phyloP scores from a whole-genome alignment of 2,113 vertebrate genomes.

The Aix galericulata region DNA sequence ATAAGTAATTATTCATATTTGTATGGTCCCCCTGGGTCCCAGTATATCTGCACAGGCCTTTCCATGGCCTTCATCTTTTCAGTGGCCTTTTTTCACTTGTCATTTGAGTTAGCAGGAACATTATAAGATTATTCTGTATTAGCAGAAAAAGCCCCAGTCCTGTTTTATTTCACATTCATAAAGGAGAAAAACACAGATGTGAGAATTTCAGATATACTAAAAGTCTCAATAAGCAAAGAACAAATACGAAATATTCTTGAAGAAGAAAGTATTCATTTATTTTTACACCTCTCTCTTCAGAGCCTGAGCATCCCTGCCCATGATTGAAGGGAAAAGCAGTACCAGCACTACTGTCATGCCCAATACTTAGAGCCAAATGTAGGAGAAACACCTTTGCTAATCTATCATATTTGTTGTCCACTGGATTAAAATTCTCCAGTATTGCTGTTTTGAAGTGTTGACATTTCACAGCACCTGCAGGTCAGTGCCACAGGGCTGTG shows the following conservation, averaged over 20 bases:
- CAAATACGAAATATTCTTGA: background rate
- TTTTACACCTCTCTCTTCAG: background rate
- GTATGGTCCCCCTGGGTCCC: accelerated
- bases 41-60: background rate
- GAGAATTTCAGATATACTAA: background rate
- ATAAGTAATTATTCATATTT: background rate
- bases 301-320: background rate
- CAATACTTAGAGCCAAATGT: background rate
- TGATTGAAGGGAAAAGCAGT: background rate
- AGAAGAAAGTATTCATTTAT: background rate
- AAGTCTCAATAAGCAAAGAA: background rate
- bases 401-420: background rate
- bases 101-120: background rate
- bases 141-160: background rate
- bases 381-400: background rate
- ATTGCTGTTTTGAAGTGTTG: background rate
- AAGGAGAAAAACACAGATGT: background rate
- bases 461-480: background rate
- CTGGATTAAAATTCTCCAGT: background rate
- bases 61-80: background rate
- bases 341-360: background rate
- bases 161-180: background rate
- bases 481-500: background rate
- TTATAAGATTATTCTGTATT: background rate
- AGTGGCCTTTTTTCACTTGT: background rate